Evolutionary conservation across 2,797 vertebrate genomes (phyloP), one percentile per base, ranked within the genome.

Genomic region (Catharus ustulatus): DNA sequence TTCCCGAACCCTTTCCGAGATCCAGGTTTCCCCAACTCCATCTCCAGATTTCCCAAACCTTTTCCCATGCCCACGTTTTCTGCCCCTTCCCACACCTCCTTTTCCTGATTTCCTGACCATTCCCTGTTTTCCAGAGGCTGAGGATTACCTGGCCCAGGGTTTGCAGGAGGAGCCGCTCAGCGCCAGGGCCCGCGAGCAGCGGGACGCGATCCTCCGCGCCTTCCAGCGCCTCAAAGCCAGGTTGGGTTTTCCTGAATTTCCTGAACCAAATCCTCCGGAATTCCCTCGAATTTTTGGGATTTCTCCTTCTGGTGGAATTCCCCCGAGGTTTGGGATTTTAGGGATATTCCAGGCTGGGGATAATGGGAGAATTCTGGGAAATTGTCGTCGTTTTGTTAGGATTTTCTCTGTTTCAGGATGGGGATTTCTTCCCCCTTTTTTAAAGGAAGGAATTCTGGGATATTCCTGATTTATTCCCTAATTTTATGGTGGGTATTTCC

Each of bases 231-330:
- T 34, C 38, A 2, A 0, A 0, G 9, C 38, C 74, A 77, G 74
- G 74, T 76, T 3, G 3, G 10, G 4, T 13, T 8, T 2, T 15
- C 24, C 40, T 0, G 8, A 9, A 17, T 8, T 49, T 10, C 17
- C 45, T 0, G 0, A 22, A 4, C 42, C 54, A 16, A 18, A 30
- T 4, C 12, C 27, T 24, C 43, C 0, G 4, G 18, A 51, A 29
- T 34, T 42, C 36, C 9, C 0, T 2, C 23, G 0, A 6, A 1
- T 27, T 26, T 1, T 2, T 5, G 36, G 18, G 3, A 1, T 14
- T 14, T 30, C 30, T 42, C 30, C 1, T 7, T 0, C 73, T 0
- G 6, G 1, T 1, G 58, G 14, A 3, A 2, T 13, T 5, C 29
- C 18, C 34, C 34, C 32, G 0, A 0, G 10, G 3, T n/a, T 27